Evolutionary conservation across 2,888 invertebrate species (phyloP).

Genomic region (Cephus sareptanus): DNA sequence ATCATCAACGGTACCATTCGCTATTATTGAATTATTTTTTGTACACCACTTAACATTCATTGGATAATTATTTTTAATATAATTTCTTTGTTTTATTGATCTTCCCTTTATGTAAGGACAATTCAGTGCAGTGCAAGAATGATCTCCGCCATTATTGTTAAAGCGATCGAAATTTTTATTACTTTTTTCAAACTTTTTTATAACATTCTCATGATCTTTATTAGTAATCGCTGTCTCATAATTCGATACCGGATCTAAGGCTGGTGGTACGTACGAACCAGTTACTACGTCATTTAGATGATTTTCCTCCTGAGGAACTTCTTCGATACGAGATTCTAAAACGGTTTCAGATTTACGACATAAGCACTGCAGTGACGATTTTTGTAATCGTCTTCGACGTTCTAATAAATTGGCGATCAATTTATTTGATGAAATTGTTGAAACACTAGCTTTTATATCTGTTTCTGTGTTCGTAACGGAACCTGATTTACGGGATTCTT

Average conservation of each 20-base stretch:
- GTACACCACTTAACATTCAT: no score
- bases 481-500: neutral
- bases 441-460: slow-evolving; percentile 9
- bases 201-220: neutral
- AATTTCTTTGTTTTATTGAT: no score
- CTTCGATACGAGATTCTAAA: neutral
- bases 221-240: neutral
- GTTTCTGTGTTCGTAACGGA: slow-evolving; percentile 12
- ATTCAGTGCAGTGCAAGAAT: neutral
- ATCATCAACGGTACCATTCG: neutral
- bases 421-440: slow-evolving; percentile 35
- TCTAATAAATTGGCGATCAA: slow-evolving; percentile 21
- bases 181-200: neutral
- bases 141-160: neutral
- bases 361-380: neutral
- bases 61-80: no score
- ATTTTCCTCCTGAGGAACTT: neutral
- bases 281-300: neutral
- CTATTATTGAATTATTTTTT: no score
- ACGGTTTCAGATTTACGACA: neutral
- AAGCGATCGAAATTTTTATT: neutral
- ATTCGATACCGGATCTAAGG: neutral
- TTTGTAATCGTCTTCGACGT: neutral
- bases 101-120: neutral
- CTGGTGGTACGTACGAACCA: neutral